These are phyloP conservation scores for Ageneiosus marmoratus DNA, from an alignment of 2,113 vertebrate species.

Conservation along the genomic window DNA sequence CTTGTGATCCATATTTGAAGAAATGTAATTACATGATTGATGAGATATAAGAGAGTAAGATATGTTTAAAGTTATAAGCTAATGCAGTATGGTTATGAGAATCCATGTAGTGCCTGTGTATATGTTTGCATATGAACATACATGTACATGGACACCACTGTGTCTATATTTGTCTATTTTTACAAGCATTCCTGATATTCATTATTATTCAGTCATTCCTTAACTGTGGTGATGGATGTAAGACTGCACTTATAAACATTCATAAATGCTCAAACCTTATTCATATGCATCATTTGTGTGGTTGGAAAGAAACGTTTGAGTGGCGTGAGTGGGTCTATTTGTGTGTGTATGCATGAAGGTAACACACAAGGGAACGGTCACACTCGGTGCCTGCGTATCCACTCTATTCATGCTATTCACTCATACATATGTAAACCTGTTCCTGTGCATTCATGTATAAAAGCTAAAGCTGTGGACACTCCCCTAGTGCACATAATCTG, in stretches of 20 bases:
- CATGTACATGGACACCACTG: background rate
- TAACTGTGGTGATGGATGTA: background rate
- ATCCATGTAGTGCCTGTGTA: background rate
- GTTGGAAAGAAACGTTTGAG: slow-evolving; percentile 23
- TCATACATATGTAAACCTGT: slow-evolving; percentile 42
- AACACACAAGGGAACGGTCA: slow-evolving; percentile 27
- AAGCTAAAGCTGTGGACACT: background rate
- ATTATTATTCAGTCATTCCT: slow-evolving; percentile 14
- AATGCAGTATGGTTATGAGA: background rate
- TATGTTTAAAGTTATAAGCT: no score
- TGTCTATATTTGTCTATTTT: background rate
- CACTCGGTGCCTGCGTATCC: slow-evolving; percentile 3
- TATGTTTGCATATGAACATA: background rate
- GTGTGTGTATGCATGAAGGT: slow-evolving; percentile 32
- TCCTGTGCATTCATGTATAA: slow-evolving; percentile 15
- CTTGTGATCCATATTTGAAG: background rate
- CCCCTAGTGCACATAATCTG: slow-evolving; percentile 18
- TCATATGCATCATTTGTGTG: slow-evolving; percentile 7
- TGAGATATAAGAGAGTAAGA: background rate
- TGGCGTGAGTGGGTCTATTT: slow-evolving; percentile 15
- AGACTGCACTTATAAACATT: background rate
- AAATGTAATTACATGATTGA: background rate
- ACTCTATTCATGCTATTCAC: slow-evolving; percentile 28
- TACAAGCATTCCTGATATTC: background rate
- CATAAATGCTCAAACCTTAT: slow-evolving; percentile 1